These are phyloP conservation scores for Platycercus adscitus DNA, from an alignment of 2,113 vertebrate genomes.

Conservation along the genomic window DNA sequence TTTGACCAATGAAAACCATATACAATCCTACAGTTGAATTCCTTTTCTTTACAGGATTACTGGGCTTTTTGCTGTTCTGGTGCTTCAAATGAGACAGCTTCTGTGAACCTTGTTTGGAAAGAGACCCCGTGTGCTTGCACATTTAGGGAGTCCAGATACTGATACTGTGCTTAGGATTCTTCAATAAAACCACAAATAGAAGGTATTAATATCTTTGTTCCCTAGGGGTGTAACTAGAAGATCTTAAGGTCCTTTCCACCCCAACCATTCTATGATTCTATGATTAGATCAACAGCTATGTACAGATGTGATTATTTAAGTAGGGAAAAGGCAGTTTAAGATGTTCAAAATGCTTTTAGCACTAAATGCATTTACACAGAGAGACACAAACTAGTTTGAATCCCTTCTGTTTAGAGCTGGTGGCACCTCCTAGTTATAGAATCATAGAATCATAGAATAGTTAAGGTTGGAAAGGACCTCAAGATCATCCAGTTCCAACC, in stretches of 20 bases:
- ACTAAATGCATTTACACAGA: neutral
- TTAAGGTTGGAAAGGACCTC: too few relatives aligned
- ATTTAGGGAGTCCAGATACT: neutral
- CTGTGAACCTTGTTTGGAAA: neutral
- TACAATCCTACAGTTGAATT: neutral
- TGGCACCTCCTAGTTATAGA: neutral
- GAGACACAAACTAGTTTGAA: neutral
- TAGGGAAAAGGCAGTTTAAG: neutral
- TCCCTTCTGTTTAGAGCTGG: neutral
- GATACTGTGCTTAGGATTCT: neutral
- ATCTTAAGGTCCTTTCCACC: neutral
- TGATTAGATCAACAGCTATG: neutral
- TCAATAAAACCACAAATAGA: neutral
- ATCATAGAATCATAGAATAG: too few relatives aligned
- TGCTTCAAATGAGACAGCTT: constrained; percentile 11
- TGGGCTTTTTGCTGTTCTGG: neutral
- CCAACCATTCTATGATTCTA: neutral
- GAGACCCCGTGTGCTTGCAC: neutral
- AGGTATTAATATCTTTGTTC: neutral
- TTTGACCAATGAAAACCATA: neutral
- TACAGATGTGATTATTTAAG: neutral
- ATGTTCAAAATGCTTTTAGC: neutral
- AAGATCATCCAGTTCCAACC: too few relatives aligned
- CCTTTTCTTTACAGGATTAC: neutral
- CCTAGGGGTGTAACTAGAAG: neutral